These are phyloP conservation scores for Octomys mimax DNA, from an alignment of 2,797 vertebrate genomes.

Conservation along the genomic window DNA sequence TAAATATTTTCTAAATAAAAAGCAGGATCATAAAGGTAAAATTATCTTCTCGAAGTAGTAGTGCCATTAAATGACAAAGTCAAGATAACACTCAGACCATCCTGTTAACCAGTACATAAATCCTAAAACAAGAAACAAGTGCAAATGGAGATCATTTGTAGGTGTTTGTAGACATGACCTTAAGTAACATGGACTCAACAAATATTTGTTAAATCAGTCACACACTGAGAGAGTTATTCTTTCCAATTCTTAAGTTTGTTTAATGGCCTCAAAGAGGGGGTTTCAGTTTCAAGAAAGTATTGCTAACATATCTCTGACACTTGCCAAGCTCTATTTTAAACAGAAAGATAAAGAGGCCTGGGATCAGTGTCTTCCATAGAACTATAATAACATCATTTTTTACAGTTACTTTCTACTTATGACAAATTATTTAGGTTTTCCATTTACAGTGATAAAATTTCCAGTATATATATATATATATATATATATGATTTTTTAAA, in stretches of 20 bases:
- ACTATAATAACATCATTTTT: neutral
- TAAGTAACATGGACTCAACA: neutral
- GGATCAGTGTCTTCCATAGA: constrained; percentile 3
- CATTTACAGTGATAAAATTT: neutral
- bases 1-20: constrained; percentile 31
- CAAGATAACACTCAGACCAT: neutral
- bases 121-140: neutral
- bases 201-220: constrained; percentile 12
- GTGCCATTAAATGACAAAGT: neutral
- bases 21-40: neutral
- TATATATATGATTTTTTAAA: too few species aligned
- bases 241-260: neutral
- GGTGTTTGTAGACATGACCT: neutral
- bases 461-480: neutral
- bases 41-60: neutral
- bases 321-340: neutral
- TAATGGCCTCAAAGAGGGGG: neutral
- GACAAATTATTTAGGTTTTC: constrained; percentile 36
- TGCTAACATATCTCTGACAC: neutral
- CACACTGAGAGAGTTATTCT: neutral
- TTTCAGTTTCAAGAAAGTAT: neutral
- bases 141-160: neutral
- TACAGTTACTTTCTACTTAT: neutral
- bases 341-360: neutral
- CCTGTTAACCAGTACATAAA: neutral